Evolutionary conservation across 2,113 vertebrate genomes (phyloP).

Genomic region (Melanerpes formicivorus): DNA sequence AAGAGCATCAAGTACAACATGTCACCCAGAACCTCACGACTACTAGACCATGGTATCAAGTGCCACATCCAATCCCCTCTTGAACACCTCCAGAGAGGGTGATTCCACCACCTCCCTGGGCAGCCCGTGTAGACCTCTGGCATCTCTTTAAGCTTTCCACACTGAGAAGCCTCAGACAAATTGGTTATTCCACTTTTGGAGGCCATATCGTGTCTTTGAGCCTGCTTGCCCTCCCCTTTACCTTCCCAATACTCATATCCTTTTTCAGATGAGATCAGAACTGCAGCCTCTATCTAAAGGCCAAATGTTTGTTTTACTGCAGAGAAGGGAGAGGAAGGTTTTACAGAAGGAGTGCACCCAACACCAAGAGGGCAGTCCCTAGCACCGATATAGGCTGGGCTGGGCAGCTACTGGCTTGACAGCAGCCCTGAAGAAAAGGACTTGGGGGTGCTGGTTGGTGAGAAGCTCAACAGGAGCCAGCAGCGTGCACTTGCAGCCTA

Average conservation of each 20-base stretch:
- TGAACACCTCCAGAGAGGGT: too few relatives aligned
- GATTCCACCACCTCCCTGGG: too few relatives aligned
- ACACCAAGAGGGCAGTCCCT: not conserved
- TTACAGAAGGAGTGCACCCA: not conserved
- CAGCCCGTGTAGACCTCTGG: not conserved
- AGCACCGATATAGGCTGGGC: too few relatives aligned
- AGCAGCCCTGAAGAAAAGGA: too few relatives aligned
- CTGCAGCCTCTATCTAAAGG: not conserved
- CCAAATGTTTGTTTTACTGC: accelerated
- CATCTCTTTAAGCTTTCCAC: not conserved
- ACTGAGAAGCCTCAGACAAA: not conserved
- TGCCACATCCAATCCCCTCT: too few relatives aligned
- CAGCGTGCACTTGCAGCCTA: too few relatives aligned
- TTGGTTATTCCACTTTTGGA: not conserved
- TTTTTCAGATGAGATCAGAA: not conserved
- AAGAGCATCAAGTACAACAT: too few relatives aligned
- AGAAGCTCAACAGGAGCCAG: too few relatives aligned
- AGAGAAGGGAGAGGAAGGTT: not conserved
- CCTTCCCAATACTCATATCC: not conserved
- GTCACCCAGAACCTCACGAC: too few relatives aligned
- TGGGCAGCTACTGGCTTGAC: too few relatives aligned
- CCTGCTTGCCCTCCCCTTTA: not conserved
- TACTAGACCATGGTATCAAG: too few relatives aligned
- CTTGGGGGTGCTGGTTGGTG: too few relatives aligned
- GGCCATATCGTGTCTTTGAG: not conserved